Percentiles rank a stretch among this genome's conserved stretches.
These are phyloP conservation scores for Chlorodrepanis virens DNA, from an alignment of 2,113 vertebrate species.

Conservation along the genomic window DNA sequence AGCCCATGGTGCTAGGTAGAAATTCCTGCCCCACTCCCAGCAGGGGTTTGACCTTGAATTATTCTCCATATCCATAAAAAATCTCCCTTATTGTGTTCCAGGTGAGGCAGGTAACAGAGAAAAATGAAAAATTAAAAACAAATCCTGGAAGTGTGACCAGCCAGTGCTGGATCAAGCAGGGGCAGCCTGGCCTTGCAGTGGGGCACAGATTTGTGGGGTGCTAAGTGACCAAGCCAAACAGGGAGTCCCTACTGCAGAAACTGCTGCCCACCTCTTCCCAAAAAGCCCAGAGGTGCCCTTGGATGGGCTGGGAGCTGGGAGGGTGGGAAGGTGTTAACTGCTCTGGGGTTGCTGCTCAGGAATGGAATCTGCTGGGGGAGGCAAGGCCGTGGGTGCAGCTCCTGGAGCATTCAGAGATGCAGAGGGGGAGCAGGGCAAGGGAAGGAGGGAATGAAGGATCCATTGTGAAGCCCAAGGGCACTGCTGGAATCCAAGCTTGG, in stretches of 20 bases:
- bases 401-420: neutral
- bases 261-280: accelerated
- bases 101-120: neutral
- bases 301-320: neutral
- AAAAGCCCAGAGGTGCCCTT: neutral
- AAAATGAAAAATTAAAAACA: neutral
- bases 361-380: neutral
- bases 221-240: accelerated
- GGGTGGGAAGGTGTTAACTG: neutral
- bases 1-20: accelerated
- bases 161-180: neutral
- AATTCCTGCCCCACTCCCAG: neutral
- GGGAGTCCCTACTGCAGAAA: neutral
- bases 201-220: neutral
- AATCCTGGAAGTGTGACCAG: neutral
- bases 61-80: neutral
- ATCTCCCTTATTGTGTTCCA: neutral
- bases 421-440: neutral
- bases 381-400: neutral
- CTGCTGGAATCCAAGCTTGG: neutral
- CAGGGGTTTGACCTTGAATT: neutral
- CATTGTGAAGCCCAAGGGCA: neutral
- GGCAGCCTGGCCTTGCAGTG: neutral
- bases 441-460: neutral
- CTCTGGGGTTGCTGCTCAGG: neutral